Conservation (phyloP, 2,113 vertebrate species). For the Burhinus bistriatus region DNA sequence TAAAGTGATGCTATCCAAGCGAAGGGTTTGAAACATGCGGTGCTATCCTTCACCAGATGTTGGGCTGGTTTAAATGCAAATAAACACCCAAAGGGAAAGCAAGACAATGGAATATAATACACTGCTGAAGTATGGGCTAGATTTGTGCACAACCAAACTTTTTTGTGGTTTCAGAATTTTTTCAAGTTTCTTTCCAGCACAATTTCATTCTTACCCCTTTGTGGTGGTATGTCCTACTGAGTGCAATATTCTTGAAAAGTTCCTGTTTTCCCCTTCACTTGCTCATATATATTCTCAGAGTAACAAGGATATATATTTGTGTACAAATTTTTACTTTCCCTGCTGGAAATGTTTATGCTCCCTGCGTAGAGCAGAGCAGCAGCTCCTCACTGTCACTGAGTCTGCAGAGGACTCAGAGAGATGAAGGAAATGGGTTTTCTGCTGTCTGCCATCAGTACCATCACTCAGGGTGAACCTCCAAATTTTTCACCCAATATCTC, state of each 20-base stretch:
- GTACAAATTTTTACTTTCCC: neutral
- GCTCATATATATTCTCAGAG: neutral
- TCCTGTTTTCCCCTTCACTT: slow-evolving; percentile 13
- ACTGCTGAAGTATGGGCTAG: neutral
- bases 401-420: neutral
- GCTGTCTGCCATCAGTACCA: neutral
- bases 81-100: slow-evolving; percentile 7
- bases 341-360: neutral
- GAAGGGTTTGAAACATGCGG: neutral
- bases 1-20: neutral
- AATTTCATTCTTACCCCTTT: neutral
- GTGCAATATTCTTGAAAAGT: slow-evolving; percentile 1
- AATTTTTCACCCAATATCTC: neutral
- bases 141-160: neutral
- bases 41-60: neutral
- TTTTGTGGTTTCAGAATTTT: neutral
- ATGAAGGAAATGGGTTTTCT: neutral
- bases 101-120: neutral
- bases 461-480: neutral
- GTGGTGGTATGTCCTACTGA: neutral
- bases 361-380: neutral
- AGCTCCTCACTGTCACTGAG: neutral
- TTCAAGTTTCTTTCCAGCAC: neutral
- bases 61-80: slow-evolving; percentile 33
- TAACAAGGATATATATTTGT: neutral